Conservation (phyloP, 2,113 vertebrate species). For the Cavia aperea region DNA sequence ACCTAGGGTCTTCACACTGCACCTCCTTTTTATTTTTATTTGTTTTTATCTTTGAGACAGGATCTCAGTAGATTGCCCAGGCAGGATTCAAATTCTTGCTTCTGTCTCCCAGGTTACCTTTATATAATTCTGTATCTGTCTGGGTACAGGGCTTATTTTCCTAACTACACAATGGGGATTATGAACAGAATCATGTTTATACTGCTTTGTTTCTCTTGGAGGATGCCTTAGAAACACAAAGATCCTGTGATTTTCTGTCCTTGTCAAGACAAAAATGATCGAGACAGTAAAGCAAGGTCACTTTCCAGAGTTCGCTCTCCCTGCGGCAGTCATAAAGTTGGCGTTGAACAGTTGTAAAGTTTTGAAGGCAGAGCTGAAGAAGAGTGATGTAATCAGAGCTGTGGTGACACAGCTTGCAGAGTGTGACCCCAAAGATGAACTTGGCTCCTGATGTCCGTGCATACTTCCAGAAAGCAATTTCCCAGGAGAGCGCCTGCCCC, state of each 20-base stretch:
- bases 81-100: background rate
- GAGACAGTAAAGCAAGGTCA: slow-evolving; percentile 54
- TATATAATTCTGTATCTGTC: background rate
- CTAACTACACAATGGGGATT: background rate
- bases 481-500: slow-evolving; percentile 6
- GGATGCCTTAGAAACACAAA: slow-evolving; percentile 33
- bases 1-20: background rate
- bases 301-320: slow-evolving; percentile 48
- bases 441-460: slow-evolving; percentile 16
- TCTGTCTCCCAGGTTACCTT: background rate
- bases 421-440: slow-evolving; percentile 48
- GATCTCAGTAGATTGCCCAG: background rate
- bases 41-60: background rate
- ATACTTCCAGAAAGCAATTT: slow-evolving; percentile 48
- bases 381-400: slow-evolving; percentile 41
- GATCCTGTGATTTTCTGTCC: slow-evolving; percentile 47
- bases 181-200: background rate
- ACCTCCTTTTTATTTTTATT: background rate
- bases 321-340: slow-evolving; percentile 49
- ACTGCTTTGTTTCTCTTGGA: slow-evolving; percentile 21
- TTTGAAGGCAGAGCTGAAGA: slow-evolving; percentile 28
- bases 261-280: slow-evolving; percentile 39
- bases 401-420: slow-evolving; percentile 44
- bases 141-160: background rate
- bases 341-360: slow-evolving; percentile 45